Conservation (phyloP, 2,113 vertebrate species). For the Alectura lathami region DNA sequence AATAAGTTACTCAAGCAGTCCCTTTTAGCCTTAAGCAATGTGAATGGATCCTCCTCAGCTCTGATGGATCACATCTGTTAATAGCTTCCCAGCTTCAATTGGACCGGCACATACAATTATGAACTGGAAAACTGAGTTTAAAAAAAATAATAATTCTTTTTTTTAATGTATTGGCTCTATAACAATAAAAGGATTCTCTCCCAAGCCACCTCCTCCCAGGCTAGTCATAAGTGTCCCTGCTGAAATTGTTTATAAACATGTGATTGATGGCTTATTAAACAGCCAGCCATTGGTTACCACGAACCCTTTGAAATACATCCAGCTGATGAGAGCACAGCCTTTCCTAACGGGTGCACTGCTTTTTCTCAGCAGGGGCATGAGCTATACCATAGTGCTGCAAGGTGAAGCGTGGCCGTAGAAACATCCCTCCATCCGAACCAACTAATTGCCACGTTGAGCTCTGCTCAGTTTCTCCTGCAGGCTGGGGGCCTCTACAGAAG, state of each 20-base stretch:
- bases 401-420: accelerated
- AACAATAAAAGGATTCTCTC: conserved; percentile 31
- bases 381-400: accelerated
- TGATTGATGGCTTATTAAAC: conserved; percentile 30
- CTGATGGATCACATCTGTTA: conserved; percentile 55
- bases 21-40: conserved; percentile 10
- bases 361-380: not conserved
- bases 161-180: conserved; percentile 16
- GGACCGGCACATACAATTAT: conserved; percentile 37
- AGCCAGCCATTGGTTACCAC: not conserved
- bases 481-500: not conserved
- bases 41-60: not conserved
- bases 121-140: not conserved
- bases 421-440: not conserved
- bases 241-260: conserved; percentile 45
- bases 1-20: conserved; percentile 1
- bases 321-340: not conserved
- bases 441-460: not conserved
- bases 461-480: accelerated
- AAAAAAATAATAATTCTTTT: not conserved
- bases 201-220: conserved; percentile 20
- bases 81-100: conserved; percentile 34
- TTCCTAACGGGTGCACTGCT: not conserved
- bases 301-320: not conserved
- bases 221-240: not conserved